Evolutionary conservation across 2,113 vertebrate species (phyloP), one percentile per base, ranked within the genome.

Genomic region (Chlamydotis undulata): DNA sequence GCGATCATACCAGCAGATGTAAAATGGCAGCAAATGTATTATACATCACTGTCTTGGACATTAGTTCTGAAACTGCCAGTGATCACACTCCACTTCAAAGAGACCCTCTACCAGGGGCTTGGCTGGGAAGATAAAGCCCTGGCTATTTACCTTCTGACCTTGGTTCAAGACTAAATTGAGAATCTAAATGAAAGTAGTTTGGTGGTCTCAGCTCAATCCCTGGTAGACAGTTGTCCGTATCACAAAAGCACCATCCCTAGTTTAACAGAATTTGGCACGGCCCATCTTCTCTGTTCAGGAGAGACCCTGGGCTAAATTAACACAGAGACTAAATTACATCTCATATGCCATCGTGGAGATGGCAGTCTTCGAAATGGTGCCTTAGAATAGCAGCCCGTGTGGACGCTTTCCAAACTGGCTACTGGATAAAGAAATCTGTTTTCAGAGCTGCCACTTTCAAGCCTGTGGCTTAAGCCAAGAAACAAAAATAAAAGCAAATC

Each of bases 361-460:
- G 95, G 92, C 96, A 95, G 86, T 83, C 93, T 97, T 96, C 76
- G 52, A 78, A 96, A 73, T 49, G 95, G 87, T 56, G 79, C 95
- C 96, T 97, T 76, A 61, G 93, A 96, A 96, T 83, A 94, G 93
- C 78, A 93, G 95, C 91, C 94, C 50, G 93, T 79, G 97, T 96
- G 97, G 96, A 98, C 17, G 37, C 12, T 59, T 94, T 98, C 98
- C 98, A 98, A 96, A 78, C 98, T 98, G 98, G 98, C 98, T 97
- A 85, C 94, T 76, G 94, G 97, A 98, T 97, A 98, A 98, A 98
- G 98, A 97, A 98, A 97, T 96, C 97, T 98, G 97, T 94, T 97
- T 95, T 84, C 97, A 93, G 97, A 97, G 96, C 91, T 93, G 96
- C 95, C 89, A 92, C 87, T 31, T 98, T 97, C 98, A 98, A 98